Evolutionary conservation across 2,113 vertebrate genomes (phyloP).

Genomic region (Syrrhaptes paradoxus): DNA sequence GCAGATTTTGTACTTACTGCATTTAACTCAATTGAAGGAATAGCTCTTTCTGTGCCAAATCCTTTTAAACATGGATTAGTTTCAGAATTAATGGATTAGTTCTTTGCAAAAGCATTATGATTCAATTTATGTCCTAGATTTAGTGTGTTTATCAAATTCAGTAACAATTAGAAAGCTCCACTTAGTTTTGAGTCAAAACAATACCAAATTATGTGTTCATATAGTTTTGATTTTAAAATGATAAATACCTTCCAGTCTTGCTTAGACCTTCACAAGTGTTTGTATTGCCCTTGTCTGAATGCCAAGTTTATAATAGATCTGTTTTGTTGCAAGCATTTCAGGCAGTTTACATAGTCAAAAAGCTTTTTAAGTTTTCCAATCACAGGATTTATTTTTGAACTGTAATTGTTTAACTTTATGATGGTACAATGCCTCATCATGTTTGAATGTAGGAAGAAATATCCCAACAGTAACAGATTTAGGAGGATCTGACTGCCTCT

Average conservation of each 20-base stretch:
- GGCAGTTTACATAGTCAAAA: neutral
- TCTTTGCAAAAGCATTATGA: neutral
- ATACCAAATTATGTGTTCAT: neutral
- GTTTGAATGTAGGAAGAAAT: neutral
- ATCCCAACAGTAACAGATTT: neutral
- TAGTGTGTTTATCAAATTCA: neutral
- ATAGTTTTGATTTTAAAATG: neutral
- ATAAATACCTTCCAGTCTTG: neutral
- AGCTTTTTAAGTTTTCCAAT: neutral
- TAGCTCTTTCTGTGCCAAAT: neutral
- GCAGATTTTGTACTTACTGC: neutral
- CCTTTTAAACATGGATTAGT: neutral
- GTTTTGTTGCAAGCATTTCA: neutral
- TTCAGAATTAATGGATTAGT: neutral
- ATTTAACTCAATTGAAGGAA: neutral
- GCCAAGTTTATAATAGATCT: neutral
- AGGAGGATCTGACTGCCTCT: neutral
- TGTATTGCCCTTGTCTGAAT: neutral
- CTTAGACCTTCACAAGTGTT: neutral
- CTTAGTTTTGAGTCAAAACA: neutral
- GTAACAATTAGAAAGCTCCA: neutral
- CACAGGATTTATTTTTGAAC: neutral
- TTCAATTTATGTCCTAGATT: neutral
- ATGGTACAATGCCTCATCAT: fast-evolving
- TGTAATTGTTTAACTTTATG: neutral